Percentiles rank a stretch among this genome's conserved stretches.
phyloP scores from a whole-genome alignment of 2,888 invertebrate species.

The Agrochola litura region DNA sequence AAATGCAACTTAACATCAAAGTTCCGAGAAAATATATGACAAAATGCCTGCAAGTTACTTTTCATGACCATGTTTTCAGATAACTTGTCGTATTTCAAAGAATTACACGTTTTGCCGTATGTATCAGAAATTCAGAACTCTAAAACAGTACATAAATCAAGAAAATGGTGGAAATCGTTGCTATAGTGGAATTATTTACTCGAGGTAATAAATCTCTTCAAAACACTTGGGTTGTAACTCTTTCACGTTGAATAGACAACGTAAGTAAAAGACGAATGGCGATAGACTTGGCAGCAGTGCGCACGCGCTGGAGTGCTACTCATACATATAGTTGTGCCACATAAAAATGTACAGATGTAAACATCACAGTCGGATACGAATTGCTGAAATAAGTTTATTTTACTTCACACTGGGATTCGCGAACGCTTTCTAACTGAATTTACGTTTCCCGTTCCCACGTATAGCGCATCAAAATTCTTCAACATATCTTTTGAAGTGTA shows the following conservation, averaged over 20 bases:
- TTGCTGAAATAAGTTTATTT: constrained; percentile 57
- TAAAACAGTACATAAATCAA: constrained; percentile 65
- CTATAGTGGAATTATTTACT: constrained; percentile 71
- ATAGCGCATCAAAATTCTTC: constrained; percentile 16
- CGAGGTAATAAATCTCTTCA: constrained; percentile 70
- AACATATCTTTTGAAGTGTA: constrained; percentile 4
- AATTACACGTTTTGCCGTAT: background rate
- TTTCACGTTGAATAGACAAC: constrained; percentile 67
- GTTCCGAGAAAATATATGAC: background rate
- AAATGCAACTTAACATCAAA: too few species aligned
- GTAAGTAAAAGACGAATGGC: constrained; percentile 70
- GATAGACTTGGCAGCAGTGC: constrained; percentile 71
- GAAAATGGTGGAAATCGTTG: constrained; percentile 64
- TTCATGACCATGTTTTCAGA: background rate
- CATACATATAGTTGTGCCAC: constrained; percentile 54
- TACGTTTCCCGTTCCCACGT: constrained; percentile 31
- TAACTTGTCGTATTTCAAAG: background rate
- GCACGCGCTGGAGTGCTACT: constrained; percentile 59
- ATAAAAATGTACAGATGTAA: constrained; percentile 71
- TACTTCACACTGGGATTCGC: constrained; percentile 58
- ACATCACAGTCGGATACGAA: constrained; percentile 60
- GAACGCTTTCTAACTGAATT: constrained; percentile 47
- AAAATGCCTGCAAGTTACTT: background rate
- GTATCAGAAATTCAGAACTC: constrained; percentile 26
- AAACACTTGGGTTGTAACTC: constrained; percentile 68